Evolutionary conservation across 2,113 vertebrate genomes (phyloP), one percentile per base, ranked within the genome.

Genomic region (Caloenas nicobarica): DNA sequence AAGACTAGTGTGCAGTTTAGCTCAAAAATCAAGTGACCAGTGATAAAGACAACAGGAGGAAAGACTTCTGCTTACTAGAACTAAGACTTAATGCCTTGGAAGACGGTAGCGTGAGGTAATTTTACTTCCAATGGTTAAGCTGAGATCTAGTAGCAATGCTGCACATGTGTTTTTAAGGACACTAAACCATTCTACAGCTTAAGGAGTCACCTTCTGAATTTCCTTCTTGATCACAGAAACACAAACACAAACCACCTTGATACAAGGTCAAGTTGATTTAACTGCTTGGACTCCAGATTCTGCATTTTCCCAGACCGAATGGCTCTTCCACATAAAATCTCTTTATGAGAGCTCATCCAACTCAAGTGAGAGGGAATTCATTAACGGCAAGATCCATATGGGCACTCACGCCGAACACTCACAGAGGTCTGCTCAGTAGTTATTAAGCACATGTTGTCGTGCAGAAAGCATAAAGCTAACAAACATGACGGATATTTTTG

Each of bases 381-480:
- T 76, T 64, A 86, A 88, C 69, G 65, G 68, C 65, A 84, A 74
- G 81, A 83, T 68, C 51, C 51, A 24, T 13, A 34, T 73, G 24
- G 58, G 54, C 42, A 17, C 73, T 86, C 5, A 0, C 38, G 79
- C n/a, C 12, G 1, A 70, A 70, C 25, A 53, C 50, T 87, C 66
- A 62, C 36, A 10, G 2, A 91, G 71, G 61, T 68, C 69, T 84
- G 38, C 34, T 78, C 29, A 64, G 44, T 19, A 90, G 79, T 65
- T 83, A 81, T 64, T 82, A 95, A 88, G 90, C 17, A 71, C 84
- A 38, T n/a, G 51, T 60, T 74, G 50, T 92, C 92, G 86, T 84
- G 81, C 68, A 79, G 53, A 79, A 86, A 91, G 79, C 82, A 88
- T 34, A 94, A 96, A 76, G 84, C 82, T 74, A 96, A 62, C 86